A percentile compares a stretch with the other conserved stretches of the same genome.
These are phyloP conservation scores for Synergus itoensis DNA, from an alignment of 2,888 invertebrate genomes.

Conservation along the genomic window DNA sequence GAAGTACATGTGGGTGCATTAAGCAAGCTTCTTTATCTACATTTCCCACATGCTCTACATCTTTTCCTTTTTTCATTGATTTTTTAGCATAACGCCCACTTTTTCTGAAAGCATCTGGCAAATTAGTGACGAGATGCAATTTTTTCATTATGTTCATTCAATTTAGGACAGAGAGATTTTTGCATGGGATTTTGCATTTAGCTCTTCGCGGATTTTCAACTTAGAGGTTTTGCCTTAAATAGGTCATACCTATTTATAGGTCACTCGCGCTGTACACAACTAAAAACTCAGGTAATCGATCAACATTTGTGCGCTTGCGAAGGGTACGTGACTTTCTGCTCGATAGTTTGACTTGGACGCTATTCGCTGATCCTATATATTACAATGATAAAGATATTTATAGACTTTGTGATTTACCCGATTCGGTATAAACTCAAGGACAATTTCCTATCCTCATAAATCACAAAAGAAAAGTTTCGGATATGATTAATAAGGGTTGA, in stretches of 20 bases:
- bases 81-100: background rate
- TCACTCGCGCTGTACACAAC: slow-evolving; percentile 14
- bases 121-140: background rate
- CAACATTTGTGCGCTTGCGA: slow-evolving; percentile 28
- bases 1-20: slow-evolving; percentile 16
- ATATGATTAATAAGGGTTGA: background rate
- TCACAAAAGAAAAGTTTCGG: no score
- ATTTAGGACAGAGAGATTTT: background rate
- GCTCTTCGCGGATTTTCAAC: background rate
- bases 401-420: background rate
- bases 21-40: background rate
- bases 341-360: background rate
- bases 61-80: background rate
- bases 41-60: background rate
- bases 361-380: background rate
- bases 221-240: background rate
- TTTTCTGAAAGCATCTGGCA: background rate
- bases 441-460: no score
- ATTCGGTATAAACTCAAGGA: background rate
- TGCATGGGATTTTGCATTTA: background rate
- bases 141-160: no score
- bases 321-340: background rate
- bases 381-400: background rate
- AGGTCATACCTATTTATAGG: slow-evolving; percentile 24
- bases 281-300: slow-evolving; percentile 18